phyloP scores from a whole-genome alignment of 2,113 vertebrate species.

The Ctenomys sociabilis region DNA sequence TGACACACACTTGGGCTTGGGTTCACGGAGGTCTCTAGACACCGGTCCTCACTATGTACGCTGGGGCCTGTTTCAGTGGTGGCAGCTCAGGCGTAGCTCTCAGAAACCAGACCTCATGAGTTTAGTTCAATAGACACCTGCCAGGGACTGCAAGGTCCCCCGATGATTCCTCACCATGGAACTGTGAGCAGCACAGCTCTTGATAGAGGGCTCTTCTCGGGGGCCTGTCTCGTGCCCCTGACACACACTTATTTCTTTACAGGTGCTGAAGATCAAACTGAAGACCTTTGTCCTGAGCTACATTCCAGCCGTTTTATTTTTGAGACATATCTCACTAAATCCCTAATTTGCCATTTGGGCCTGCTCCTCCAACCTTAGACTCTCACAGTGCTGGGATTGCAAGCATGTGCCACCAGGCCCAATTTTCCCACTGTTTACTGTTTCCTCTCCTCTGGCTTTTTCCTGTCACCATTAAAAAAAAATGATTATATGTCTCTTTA shows the following conservation, averaged over 20 bases:
- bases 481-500: background rate
- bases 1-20: background rate
- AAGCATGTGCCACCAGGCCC: background rate
- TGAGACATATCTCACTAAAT: background rate
- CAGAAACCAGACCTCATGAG: background rate
- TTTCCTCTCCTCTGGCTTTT: background rate
- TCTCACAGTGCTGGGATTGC: background rate
- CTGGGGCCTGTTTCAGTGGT: background rate
- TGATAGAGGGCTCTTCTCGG: background rate
- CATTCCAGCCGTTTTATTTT: background rate
- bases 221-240: background rate
- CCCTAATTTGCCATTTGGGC: background rate
- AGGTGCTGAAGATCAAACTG: background rate
- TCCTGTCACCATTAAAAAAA: background rate
- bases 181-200: background rate
- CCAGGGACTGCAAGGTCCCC: background rate
- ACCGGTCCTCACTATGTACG: background rate
- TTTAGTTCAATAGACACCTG: background rate
- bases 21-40: background rate
- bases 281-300: background rate
- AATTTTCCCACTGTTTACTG: background rate
- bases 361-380: background rate
- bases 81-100: background rate
- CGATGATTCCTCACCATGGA: background rate
- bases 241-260: background rate